phyloP scores from a whole-genome alignment of 2,113 vertebrate species.

The Sander vitreus region DNA sequence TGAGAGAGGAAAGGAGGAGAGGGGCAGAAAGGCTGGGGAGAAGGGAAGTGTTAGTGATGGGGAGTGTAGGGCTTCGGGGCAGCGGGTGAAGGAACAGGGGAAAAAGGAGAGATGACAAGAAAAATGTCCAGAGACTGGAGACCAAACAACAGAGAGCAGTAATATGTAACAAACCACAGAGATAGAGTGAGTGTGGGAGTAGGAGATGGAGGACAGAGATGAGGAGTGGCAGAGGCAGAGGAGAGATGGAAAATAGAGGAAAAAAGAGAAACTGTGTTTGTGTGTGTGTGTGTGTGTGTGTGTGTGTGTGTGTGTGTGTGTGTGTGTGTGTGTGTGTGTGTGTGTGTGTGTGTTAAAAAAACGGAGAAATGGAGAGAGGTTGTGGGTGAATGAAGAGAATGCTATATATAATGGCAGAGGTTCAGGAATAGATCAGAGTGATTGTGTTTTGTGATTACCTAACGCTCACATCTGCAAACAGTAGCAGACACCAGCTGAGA shows the following conservation, averaged over 20 bases:
- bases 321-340: slow-evolving; percentile 31
- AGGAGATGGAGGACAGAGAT: slow-evolving; percentile 75
- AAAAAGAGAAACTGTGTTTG: slow-evolving; percentile 32
- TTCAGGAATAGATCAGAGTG: slow-evolving; percentile 80
- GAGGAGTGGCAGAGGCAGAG: slow-evolving; percentile 73
- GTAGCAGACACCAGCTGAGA: slow-evolving; percentile 72
- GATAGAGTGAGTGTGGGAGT: slow-evolving; percentile 76
- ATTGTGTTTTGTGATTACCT: slow-evolving; percentile 80
- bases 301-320: slow-evolving; percentile 21
- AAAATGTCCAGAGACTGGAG: slow-evolving; percentile 69
- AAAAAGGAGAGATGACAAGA: slow-evolving; percentile 67
- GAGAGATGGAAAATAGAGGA: slow-evolving; percentile 61
- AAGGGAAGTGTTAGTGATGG: slow-evolving; percentile 36
- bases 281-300: slow-evolving; percentile 32
- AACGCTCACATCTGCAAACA: slow-evolving; percentile 72
- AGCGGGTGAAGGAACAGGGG: slow-evolving; percentile 46
- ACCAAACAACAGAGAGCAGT: slow-evolving; percentile 70
- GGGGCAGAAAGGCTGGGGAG: slow-evolving; percentile 3
- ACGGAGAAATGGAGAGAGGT: slow-evolving; percentile 65
- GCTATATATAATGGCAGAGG: slow-evolving; percentile 80
- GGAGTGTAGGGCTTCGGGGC: slow-evolving; percentile 47
- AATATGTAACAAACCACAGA: slow-evolving; percentile 70
- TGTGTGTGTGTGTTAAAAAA: slow-evolving; percentile 37
- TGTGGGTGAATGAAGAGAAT: slow-evolving; percentile 77
- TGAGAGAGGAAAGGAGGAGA: slow-evolving; percentile 8